Percentiles rank a stretch among this genome's conserved stretches.
Conservation (phyloP, 2,113 vertebrate species). For the Nymphicus hollandicus region DNA sequence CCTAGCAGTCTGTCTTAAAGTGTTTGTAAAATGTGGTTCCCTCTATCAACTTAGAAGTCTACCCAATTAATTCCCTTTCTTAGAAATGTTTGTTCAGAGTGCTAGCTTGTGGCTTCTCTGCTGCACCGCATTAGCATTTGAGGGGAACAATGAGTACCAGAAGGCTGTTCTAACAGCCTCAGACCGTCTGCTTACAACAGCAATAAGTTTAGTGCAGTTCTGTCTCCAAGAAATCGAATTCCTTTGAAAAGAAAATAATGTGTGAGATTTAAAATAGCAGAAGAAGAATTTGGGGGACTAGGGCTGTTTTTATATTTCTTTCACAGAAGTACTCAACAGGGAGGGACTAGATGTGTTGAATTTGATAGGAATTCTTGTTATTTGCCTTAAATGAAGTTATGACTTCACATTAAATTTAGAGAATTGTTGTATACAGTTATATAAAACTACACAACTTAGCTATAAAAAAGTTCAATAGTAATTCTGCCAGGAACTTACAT, state of each 20-base stretch:
- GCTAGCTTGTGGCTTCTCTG: not conserved
- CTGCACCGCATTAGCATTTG: not conserved
- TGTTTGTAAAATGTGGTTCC: not conserved
- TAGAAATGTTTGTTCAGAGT: not conserved
- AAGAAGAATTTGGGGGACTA: not conserved
- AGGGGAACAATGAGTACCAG: not conserved
- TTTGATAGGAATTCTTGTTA: not conserved
- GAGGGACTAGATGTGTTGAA: not conserved
- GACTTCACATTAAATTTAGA: not conserved
- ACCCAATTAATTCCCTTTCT: not conserved
- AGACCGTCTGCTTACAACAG: not conserved
- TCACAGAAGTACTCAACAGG: not conserved
- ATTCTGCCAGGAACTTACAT: not conserved
- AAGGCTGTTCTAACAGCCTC: not conserved
- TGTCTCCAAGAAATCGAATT: not conserved
- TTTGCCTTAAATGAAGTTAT: not conserved
- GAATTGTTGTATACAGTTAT: not conserved
- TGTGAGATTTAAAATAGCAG: not conserved
- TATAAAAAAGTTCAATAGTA: not conserved
- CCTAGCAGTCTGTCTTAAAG: not conserved
- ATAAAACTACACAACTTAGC: not conserved
- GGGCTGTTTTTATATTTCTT: not conserved
- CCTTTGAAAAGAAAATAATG: not conserved
- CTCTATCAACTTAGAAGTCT: not conserved
- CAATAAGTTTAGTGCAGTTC: not conserved